A percentile compares a stretch with the other conserved stretches of the same genome.
phyloP scores from a whole-genome alignment of 2,113 vertebrate species.

The Podarcis muralis region DNA sequence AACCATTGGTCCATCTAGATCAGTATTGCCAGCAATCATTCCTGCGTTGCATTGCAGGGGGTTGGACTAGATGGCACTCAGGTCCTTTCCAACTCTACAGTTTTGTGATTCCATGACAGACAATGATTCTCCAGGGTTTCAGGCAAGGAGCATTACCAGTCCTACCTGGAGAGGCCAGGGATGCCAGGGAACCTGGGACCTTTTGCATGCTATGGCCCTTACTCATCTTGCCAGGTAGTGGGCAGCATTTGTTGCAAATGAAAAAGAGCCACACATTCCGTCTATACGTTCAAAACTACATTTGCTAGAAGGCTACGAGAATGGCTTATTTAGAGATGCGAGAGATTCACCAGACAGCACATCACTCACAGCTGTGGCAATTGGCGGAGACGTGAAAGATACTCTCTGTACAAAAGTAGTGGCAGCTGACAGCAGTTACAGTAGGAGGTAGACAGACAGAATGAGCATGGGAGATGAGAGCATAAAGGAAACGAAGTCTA shows the following conservation, averaged over 20 bases:
- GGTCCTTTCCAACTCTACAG: no score
- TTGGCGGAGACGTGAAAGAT: not conserved
- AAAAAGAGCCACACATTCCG: not conserved
- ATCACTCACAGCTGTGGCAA: not conserved
- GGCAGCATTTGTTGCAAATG: not conserved
- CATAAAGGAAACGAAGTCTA: not conserved
- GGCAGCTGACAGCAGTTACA: not conserved
- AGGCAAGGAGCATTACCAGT: no score
- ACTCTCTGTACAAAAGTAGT: not conserved
- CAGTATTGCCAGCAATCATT: no score
- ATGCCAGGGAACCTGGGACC: no score
- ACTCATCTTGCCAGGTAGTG: not conserved
- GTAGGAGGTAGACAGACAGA: not conserved
- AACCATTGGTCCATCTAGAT: no score
- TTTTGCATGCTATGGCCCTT: not conserved
- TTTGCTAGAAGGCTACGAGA: not conserved
- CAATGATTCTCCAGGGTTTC: no score
- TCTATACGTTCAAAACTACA: not conserved
- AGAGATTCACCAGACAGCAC: not conserved
- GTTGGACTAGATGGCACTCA: no score
- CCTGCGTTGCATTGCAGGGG: no score
- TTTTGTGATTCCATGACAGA: no score
- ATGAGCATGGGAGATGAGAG: not conserved
- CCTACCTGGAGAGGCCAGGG: no score
- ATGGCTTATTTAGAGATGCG: not conserved